Evolutionary conservation across 2,888 invertebrate species (phyloP), one percentile per base, ranked within the genome.

Genomic region (Caenorhabditis afra): DNA sequence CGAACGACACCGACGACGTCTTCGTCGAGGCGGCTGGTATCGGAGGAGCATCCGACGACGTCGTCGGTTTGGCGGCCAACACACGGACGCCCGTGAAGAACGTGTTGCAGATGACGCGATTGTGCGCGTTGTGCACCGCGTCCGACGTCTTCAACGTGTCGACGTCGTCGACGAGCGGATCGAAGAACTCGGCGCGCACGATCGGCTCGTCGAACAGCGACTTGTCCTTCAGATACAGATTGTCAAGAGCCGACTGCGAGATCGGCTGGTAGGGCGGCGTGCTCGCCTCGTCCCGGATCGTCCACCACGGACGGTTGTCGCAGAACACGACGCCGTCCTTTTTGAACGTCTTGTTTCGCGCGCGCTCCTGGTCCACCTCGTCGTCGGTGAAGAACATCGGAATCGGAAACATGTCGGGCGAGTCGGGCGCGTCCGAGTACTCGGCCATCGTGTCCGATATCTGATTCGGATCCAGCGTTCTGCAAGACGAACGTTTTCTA

Each of bases 221-320:
- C 41, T 12, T n/a, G 22, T 57, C 22, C 41, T 22, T 39, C 20
- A 12, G 18, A 44, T 41, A 57, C 8, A 16, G 39, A 11, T 20
- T 37, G 1, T 57, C 57, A 7, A 57, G 18, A 1, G 22, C 41
- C 5, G 20, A 3, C 41, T 18, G 14, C 22, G 20, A 22, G n/a
- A 57, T 41, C 57, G 57, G 39, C 41, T 57, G 37, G 12, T 20
- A 35, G 16, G 18, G 57, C 20, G 37, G 22, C 18, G 12, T 18
- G 3, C 2, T 39, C n/a, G 11, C 16, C 35, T 0, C 7, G 29
- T 39, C 37, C 10, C 18, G 3, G 14, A 41, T 14, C 5, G 41
- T 57, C 57, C 57, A 57, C 57, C 57, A 57, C 22, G 57, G 57
- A 1, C 57, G 57, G 14, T 44, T 57, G 41, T 16, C 3, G 18